These are phyloP conservation scores for Lepidotrigona ventralis DNA, from an alignment of 1,140 invertebrate species.

Conservation along the genomic window DNA sequence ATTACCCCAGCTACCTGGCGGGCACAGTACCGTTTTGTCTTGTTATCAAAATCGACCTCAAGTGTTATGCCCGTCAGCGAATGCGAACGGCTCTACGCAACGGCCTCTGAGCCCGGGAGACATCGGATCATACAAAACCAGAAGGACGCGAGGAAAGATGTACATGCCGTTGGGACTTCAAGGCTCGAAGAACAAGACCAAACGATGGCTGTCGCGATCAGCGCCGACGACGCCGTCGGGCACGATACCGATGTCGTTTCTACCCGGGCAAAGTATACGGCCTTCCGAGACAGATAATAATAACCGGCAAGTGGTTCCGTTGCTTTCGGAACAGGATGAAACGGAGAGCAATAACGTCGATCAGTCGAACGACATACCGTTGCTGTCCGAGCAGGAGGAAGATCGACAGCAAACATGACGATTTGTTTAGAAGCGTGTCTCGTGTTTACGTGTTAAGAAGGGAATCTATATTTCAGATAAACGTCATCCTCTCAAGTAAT, in stretches of 20 bases:
- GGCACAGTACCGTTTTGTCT: slow-evolving; percentile 60
- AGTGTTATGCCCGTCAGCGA: slow-evolving; percentile 66
- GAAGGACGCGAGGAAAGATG: slow-evolving; percentile 73
- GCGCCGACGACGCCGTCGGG: slow-evolving; percentile 88
- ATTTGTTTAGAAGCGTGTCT: slow-evolving; percentile 14
- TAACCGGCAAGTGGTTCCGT: slow-evolving; percentile 74
- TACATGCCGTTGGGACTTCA: slow-evolving; percentile 76
- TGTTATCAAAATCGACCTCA: slow-evolving; percentile 66
- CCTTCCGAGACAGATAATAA: slow-evolving; percentile 71
- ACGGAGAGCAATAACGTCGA: slow-evolving; percentile 60
- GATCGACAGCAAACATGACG: slow-evolving; percentile 69
- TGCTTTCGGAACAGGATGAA: slow-evolving; percentile 78
- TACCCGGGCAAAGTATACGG: slow-evolving; percentile 73
- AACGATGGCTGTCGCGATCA: slow-evolving; percentile 85
- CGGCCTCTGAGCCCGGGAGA: slow-evolving; percentile 67
- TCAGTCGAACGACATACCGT: slow-evolving; percentile 26
- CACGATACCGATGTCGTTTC: slow-evolving; percentile 73
- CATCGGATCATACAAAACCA: slow-evolving; percentile 55
- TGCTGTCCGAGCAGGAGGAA: slow-evolving; percentile 63
- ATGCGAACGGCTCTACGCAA: slow-evolving; percentile 52
- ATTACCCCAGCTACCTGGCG: slow-evolving; percentile 78
- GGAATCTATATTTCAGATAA: slow-evolving; percentile 26
- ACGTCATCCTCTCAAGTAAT: slow-evolving; percentile 25
- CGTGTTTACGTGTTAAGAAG: slow-evolving; percentile 30
- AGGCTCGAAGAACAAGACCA: slow-evolving; percentile 73